Base-by-base conservation (phyloP, 2,888 invertebrate species). In the Hypselothyrea guttata region DNA sequence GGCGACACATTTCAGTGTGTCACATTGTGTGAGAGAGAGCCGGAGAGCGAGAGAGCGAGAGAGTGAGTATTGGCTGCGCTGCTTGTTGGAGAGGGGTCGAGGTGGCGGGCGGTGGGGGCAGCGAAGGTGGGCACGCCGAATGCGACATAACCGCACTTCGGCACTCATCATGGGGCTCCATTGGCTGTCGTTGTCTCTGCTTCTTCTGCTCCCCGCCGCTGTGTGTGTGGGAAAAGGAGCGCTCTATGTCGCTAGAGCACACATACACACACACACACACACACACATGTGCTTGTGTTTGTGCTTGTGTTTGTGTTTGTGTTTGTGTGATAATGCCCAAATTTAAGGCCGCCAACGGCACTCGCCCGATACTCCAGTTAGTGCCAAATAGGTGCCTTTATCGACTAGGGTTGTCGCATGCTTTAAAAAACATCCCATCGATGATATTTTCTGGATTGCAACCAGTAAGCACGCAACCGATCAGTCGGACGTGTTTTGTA, bases 181-280 rank as follows among this genome's bases (percentile, higher is more conserved):
- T 71, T 71, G 71, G 71, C 47, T 71, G 58, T 27, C 57, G 57
- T 41, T 33, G 31, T 31, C 35, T 41, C 12, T 57, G 33, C 22
- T 22, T 46, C 40, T 49, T 55, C n/a, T n/a, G n/a, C n/a, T n/a
- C n/a, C n/a, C n/a, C n/a, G n/a, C n/a, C n/a, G n/a, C n/a, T n/a
- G 56, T 57, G 67, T 63, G 75, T 81, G 81, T 67, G 68, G 45
- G 71, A 77, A 58, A 58, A 63, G 75, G 75, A 77, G 64, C 42
- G 71, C 62, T 52, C 45, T 75, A 67, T 67, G 30, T 35, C 11
- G 22, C 33, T 37, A 38, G 30, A 27, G 5, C 22, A n/a, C 18
- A n/a, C 22, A 22, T 33, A 37, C 15, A 13, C 37, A 44, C 8
- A 38, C 38, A 30, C 1, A 22, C 12, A 28, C 13, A 47, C 7